Conservation (phyloP, 1,140 invertebrate genomes). For the Harlomillsia oculata region DNA sequence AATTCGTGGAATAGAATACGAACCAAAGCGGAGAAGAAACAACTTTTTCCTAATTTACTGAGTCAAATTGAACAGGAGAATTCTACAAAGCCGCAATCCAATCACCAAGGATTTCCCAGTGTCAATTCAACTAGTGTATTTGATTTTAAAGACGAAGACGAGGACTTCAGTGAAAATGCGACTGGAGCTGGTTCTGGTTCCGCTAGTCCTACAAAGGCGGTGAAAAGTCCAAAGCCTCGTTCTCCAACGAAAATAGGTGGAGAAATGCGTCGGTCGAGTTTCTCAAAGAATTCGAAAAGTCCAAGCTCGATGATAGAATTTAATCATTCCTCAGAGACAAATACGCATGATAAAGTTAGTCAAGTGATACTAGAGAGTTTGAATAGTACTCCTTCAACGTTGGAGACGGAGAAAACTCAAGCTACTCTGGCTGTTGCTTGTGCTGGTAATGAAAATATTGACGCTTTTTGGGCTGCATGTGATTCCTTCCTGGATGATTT, state of each 20-base stretch:
- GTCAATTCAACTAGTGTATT: conserved; percentile 28
- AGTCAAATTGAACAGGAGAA: conserved; percentile 35
- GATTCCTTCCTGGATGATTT: conserved; percentile 34
- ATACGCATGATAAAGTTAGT: conserved; percentile 2
- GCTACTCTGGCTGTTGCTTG: not conserved
- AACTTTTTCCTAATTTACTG: conserved; percentile 34
- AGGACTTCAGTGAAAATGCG: conserved; percentile 4
- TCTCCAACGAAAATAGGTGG: conserved; percentile 18
- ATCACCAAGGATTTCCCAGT: not conserved
- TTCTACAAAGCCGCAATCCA: conserved; percentile 12
- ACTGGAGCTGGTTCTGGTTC: not conserved
- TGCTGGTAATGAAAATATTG: conserved; percentile 13
- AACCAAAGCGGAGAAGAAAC: conserved; percentile 35
- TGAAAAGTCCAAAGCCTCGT: conserved; percentile 7
- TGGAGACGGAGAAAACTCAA: no score
- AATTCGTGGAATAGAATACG: conserved; percentile 27
- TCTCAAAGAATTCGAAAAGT: conserved; percentile 2
- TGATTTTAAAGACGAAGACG: conserved; percentile 35
- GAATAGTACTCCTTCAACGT: no score
- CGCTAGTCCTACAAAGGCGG: not conserved
- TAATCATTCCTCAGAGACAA: not conserved
- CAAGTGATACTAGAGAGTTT: conserved; percentile 6
- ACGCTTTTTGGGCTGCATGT: conserved; percentile 33
- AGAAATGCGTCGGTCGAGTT: not conserved
- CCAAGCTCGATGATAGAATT: conserved; percentile 5